Evolutionary conservation across 2,113 vertebrate species (phyloP), one percentile per base, ranked within the genome.

Genomic region (Xenopus borealis): DNA sequence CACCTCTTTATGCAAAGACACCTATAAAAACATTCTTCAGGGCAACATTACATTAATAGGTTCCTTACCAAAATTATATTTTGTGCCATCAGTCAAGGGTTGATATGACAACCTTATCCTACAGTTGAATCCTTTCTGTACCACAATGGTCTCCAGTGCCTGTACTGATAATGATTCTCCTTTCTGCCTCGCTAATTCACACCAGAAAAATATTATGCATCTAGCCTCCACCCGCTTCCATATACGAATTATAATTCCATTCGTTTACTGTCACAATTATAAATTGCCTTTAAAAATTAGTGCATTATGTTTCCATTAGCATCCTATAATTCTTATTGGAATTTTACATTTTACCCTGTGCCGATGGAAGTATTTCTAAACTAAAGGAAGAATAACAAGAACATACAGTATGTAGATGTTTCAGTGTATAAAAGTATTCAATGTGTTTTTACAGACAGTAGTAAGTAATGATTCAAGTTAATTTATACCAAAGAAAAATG

Each of bases 201-300:
- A 62, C 18, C 13, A 62, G 17, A 61, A 67, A 27, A 69, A 62
- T 69, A 69, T 75, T 66, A 33, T 62, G 47, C 66, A 69, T 66
- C 69, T 55, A 68, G 23, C 72, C 47, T 61, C 44, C 27, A 64
- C 59, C 55, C 58, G 33, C 74, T 70, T 70, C 66, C 74, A 52
- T 55, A 62, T 40, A 64, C 66, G 58, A 76, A 69, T 70, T 70
- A 76, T 62, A 76, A 52, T 69, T 76, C 74, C 70, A 64, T 76
- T 69, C 66, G 16, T 66, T 20, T 76, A 20, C 74, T 76, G 74
- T 59, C 74, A 76, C 69, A 76, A 70, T 69, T 76, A 76, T 76
- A 63, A 76, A 76, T 76, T 62, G 61, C 66, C 74, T 64, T 62
- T 64, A 76, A 76, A 69, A 69, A 69, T 64, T 9, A 33, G 57